Evolutionary conservation across 2,113 vertebrate genomes (phyloP), one percentile per base, ranked within the genome.

Genomic region (Eolophus roseicapilla): DNA sequence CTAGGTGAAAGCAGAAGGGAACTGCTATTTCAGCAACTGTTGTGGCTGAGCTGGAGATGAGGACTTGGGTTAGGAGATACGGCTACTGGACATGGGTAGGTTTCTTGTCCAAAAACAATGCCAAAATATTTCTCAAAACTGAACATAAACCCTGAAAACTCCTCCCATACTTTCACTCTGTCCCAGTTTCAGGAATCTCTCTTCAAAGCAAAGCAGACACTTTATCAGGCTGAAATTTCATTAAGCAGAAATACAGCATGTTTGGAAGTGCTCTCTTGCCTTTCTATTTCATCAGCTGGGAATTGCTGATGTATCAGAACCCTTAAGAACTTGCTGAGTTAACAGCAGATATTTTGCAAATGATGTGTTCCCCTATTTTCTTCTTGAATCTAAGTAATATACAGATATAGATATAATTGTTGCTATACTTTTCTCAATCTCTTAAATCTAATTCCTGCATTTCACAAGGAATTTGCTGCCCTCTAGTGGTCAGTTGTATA

Each of bases 391-490:
- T 46, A 35, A 52, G 28, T 16, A 59, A 59, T 35, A 23, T n/a
- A 23, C 20, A 23, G 13, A 24, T 59, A 59, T 59, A 63, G 74
- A 47, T 46, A 9, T 2, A 24, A 71, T 60, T 29, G 2, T 28
- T 75, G 24, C 27, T 47, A 3, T 6, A 21, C 9, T 33, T 86
- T 41, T 59, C 47, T 12, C 53, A 10, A 44, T 39, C 23, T 13
- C 39, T 24, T 7, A 17, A 9, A 65, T 12, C 65, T 3, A 25
- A 2, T 8, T 15, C 14, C 35, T 27, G 62, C 3, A 13, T 62
- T 96, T 96, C 87, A 35, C 57, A 94, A 33, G 81, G 93, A 87
- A 87, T 93, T 89, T 97, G 96, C 95, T 96, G 96, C 96, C 96
- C 96, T 91, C 96, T 97, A 49, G 92, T 87, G 96, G 49, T 73